phyloP scores from a whole-genome alignment of 2,888 invertebrate species.

The Amblyjoppa proteus region DNA sequence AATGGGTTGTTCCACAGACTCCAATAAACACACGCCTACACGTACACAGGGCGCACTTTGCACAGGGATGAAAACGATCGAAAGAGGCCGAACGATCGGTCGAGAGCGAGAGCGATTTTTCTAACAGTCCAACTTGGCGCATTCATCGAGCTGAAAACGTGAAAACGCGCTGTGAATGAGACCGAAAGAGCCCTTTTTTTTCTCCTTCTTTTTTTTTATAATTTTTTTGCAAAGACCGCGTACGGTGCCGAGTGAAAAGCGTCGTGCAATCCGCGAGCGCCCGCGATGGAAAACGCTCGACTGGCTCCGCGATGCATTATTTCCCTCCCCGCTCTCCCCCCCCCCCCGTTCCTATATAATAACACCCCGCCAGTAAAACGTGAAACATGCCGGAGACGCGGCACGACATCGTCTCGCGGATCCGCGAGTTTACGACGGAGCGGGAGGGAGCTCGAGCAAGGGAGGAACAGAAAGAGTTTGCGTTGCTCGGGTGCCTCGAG shows the following conservation, averaged over 20 bases:
- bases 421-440: slow-evolving; percentile 1
- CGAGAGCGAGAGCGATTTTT: not conserved
- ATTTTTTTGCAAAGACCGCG: not conserved
- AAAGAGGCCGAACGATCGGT: slow-evolving; percentile 3
- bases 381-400: slow-evolving; percentile 10
- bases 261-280: slow-evolving; percentile 16
- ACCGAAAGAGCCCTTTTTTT: slow-evolving; percentile 23
- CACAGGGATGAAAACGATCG: not conserved
- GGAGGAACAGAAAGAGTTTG: slow-evolving; percentile 9
- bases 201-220: not conserved
- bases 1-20: slow-evolving; percentile 18
- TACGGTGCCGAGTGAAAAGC: slow-evolving; percentile 14
- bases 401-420: slow-evolving; percentile 14
- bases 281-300: slow-evolving; percentile 2
- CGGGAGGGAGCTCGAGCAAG: not conserved
- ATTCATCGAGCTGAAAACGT: slow-evolving; percentile 36
- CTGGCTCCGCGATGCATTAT: slow-evolving; percentile 19
- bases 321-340: not conserved
- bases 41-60: not conserved
- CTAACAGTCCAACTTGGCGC: slow-evolving; percentile 1
- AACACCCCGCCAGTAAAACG: slow-evolving; percentile 29
- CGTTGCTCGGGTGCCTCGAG: slow-evolving; percentile 40
- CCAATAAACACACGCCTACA: not conserved
- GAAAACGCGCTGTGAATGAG: slow-evolving; percentile 44
- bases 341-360: not conserved